phyloP scores from a whole-genome alignment of 2,888 invertebrate genomes.

The Hyppa rectilinea region DNA sequence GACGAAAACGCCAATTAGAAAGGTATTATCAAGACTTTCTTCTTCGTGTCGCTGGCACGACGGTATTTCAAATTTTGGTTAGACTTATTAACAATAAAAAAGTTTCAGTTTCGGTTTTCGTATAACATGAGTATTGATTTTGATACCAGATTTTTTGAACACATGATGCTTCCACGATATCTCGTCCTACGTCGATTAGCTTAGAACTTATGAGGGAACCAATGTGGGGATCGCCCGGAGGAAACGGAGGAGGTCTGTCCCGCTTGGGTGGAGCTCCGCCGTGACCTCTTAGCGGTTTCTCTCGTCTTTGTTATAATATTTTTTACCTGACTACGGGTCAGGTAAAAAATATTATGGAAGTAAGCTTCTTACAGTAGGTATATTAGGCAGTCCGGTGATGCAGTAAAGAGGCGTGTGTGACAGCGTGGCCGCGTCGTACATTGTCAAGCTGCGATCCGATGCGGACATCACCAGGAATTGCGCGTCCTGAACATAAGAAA shows the following conservation, averaged over 20 bases:
- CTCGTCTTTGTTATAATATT: no score
- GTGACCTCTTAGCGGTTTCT: no score
- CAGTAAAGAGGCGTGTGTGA: slow-evolving; percentile 90
- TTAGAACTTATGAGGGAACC: no score
- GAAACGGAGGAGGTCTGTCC: no score
- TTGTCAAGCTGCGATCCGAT: slow-evolving; percentile 91
- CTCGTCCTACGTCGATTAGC: neutral
- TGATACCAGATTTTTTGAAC: no score
- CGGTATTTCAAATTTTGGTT: no score
- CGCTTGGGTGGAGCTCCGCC: no score
- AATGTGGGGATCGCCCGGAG: no score
- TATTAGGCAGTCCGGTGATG: slow-evolving; percentile 90
- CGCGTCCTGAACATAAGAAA: slow-evolving; percentile 81
- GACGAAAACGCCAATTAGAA: neutral
- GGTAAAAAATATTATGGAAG: neutral
- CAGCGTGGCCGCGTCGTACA: slow-evolving; percentile 91
- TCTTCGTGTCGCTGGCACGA: no score
- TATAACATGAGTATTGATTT: neutral
- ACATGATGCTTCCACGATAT: neutral
- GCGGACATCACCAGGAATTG: slow-evolving; percentile 89
- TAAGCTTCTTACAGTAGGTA: slow-evolving; percentile 86
- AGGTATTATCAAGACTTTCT: neutral
- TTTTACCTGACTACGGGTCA: no score
- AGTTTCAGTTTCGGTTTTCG: neutral
- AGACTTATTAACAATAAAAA: neutral